A percentile compares a stretch with the other conserved stretches of the same genome.
Conservation (phyloP, 2,797 vertebrate species). For the Rhinophrynus dorsalis region DNA sequence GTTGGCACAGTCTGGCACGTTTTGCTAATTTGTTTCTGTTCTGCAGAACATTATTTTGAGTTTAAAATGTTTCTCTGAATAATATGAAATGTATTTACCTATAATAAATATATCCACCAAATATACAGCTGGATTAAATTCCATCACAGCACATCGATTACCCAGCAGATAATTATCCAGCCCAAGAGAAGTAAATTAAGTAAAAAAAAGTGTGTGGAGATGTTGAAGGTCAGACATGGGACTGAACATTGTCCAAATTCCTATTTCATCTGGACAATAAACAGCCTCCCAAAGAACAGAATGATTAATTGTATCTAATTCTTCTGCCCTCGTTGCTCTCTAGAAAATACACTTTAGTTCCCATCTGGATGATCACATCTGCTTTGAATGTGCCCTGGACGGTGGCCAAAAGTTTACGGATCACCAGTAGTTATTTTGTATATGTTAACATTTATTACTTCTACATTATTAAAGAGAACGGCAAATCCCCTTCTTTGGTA, state of each 20-base stretch:
- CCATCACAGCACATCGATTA: background rate
- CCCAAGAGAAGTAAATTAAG: background rate
- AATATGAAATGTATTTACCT: too few species aligned
- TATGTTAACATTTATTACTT: conserved; percentile 61
- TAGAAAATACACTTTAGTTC: conserved; percentile 33
- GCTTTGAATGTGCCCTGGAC: conserved; percentile 45
- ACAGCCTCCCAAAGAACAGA: background rate
- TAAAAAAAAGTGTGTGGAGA: background rate
- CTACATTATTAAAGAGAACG: conserved; percentile 49
- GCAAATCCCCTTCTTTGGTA: conserved; percentile 53
- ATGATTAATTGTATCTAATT: conserved; percentile 56
- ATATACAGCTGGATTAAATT: background rate
- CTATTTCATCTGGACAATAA: conserved; percentile 4
- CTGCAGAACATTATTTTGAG: background rate
- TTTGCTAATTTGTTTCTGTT: too few species aligned
- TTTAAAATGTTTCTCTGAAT: background rate
- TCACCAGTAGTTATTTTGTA: conserved; percentile 51
- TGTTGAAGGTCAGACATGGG: background rate
- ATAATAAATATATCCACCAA: too few species aligned
- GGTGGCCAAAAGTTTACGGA: background rate
- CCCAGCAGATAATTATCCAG: background rate
- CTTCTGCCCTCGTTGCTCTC: conserved; percentile 50
- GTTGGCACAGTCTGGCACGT: too few species aligned
- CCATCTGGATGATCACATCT: conserved; percentile 55
- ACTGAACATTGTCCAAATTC: conserved; percentile 45